Conservation (phyloP, 2,888 invertebrate genomes). For the Cosmorhoe ocellata region DNA sequence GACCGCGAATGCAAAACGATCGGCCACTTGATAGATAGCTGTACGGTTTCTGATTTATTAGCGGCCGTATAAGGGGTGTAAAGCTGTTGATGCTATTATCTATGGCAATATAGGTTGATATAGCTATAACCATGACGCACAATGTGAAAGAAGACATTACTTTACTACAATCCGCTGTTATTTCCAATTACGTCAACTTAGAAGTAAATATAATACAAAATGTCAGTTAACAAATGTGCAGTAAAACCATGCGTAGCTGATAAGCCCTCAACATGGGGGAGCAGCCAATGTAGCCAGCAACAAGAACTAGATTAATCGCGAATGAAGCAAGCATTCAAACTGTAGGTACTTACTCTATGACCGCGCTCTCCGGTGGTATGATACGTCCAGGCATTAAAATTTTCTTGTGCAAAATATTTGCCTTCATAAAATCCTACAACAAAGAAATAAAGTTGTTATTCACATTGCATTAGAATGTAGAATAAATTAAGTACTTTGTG, state of each 20-base stretch:
- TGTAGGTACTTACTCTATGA: constrained; percentile 68
- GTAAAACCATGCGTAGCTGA: constrained; percentile 31
- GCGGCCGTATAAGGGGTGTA: constrained; percentile 52
- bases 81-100: constrained; percentile 44
- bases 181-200: too few species aligned
- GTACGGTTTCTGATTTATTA: constrained; percentile 69
- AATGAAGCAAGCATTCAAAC: constrained; percentile 40
- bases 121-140: neutral
- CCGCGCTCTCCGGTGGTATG: constrained; percentile 64
- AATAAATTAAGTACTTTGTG: too few species aligned
- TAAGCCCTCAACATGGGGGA: constrained; percentile 51
- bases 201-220: neutral
- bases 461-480: neutral
- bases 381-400: constrained; percentile 70
- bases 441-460: constrained; percentile 41
- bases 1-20: constrained; percentile 68
- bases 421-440: constrained; percentile 64
- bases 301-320: constrained; percentile 48
- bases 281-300: constrained; percentile 20
- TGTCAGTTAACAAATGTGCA: constrained; percentile 6
- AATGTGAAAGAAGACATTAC: neutral
- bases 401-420: constrained; percentile 67
- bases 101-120: constrained; percentile 18
- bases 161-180: too few species aligned
- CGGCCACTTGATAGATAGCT: constrained; percentile 69